Percentiles rank a stretch among this genome's conserved stretches.
phyloP scores from a whole-genome alignment of 2,113 vertebrate genomes.

The Cyphomyrus discorhynchus region DNA sequence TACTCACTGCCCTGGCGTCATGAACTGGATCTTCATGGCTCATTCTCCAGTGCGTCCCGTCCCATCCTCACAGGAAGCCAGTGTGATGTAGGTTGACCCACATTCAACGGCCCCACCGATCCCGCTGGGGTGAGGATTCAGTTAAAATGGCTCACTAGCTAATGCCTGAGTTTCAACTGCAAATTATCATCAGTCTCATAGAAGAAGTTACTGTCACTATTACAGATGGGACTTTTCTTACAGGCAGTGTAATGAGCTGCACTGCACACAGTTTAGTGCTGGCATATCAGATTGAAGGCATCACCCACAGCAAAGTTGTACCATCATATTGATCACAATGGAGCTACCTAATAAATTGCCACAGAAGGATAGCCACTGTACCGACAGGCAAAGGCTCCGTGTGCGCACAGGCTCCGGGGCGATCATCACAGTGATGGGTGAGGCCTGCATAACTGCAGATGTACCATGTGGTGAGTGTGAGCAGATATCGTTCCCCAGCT shows the following conservation, averaged over 20 bases:
- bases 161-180: neutral
- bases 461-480: neutral
- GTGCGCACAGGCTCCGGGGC: neutral
- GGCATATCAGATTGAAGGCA: neutral
- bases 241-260: neutral
- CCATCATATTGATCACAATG: neutral
- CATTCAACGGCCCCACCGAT: neutral
- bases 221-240: neutral
- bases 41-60: neutral
- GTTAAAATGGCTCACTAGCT: neutral
- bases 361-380: neutral
- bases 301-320: neutral
- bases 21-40: neutral
- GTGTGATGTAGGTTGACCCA: neutral
- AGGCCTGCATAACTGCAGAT: neutral
- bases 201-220: neutral
- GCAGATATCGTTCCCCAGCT: neutral
- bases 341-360: neutral
- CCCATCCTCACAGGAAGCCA: neutral
- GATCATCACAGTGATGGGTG: neutral
- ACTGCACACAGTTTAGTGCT: neutral
- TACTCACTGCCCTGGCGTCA: neutral
- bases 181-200: neutral
- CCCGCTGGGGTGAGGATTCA: neutral
- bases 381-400: too few relatives aligned